Conservation (phyloP, 2,888 invertebrate genomes). For the Seira sanloemensis region DNA sequence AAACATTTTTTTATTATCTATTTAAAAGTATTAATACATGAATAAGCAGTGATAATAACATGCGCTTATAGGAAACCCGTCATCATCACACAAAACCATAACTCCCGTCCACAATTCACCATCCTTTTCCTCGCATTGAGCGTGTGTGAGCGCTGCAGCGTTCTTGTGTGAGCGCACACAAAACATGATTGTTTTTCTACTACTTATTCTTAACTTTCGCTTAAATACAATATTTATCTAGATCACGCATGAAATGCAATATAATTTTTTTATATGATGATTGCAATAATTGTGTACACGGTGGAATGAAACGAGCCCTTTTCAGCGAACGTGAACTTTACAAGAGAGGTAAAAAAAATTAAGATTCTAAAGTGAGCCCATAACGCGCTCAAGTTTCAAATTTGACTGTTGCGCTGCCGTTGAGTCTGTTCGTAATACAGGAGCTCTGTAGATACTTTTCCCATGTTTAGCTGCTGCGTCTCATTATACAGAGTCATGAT, state of each 20-base stretch:
- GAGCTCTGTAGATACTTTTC: not conserved
- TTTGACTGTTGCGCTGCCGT: too few species aligned
- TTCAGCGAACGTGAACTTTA: not conserved
- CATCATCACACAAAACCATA: constrained; percentile 45
- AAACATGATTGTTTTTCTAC: constrained; percentile 14
- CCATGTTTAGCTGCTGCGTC: too few species aligned
- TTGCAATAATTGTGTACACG: not conserved
- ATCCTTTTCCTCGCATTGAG: too few species aligned
- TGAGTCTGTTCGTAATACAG: too few species aligned
- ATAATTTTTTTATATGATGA: not conserved
- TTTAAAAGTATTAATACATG: constrained; percentile 29
- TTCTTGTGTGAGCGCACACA: too few species aligned
- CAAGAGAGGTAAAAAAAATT: not conserved
- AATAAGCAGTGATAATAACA: not conserved
- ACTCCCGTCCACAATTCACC: not conserved
- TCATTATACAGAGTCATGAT: not conserved
- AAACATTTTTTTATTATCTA: constrained; percentile 25
- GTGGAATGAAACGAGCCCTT: not conserved
- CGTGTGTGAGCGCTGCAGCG: too few species aligned
- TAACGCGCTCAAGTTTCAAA: too few species aligned
- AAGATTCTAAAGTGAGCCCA: too few species aligned
- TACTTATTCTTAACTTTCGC: constrained; percentile 51
- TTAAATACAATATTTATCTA: constrained; percentile 47
- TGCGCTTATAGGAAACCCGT: constrained; percentile 44
- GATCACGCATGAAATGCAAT: constrained; percentile 56